A percentile compares a stretch with the other conserved stretches of the same genome.
Evolutionary conservation across 2,797 vertebrate genomes (phyloP).

Genomic region (Oreochromis grahami): DNA sequence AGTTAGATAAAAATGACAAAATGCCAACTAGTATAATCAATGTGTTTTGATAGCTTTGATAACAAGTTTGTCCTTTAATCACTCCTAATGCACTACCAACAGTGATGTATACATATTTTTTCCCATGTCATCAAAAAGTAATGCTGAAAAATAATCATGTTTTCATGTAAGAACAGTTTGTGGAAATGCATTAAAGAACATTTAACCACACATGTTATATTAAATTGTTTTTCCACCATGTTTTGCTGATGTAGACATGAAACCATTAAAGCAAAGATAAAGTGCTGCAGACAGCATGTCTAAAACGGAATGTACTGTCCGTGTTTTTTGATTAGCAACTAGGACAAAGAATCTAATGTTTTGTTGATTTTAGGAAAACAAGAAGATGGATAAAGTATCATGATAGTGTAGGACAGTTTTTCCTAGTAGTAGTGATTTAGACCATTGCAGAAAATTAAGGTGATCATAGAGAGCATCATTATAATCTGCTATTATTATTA

Average conservation of each 20-base stretch:
- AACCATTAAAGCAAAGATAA: neutral
- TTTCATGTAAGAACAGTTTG: slow-evolving; percentile 15
- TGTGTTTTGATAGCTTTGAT: neutral
- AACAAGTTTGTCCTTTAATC: neutral
- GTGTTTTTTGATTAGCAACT: neutral
- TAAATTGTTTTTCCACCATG: neutral
- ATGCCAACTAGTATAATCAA: neutral
- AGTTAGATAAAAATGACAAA: neutral
- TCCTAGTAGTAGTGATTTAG: neutral
- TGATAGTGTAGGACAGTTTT: neutral
- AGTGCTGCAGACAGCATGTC: slow-evolving; percentile 1
- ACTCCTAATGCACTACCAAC: neutral
- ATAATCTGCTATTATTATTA: neutral
- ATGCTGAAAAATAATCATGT: neutral
- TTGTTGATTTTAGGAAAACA: neutral
- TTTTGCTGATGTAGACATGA: neutral
- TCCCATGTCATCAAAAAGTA: neutral
- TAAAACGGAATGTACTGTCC: neutral
- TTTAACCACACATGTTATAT: slow-evolving; percentile 4
- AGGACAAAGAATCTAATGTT: neutral
- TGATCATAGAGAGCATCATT: neutral
- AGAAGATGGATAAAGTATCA: neutral
- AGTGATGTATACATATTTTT: neutral
- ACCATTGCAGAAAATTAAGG: neutral
- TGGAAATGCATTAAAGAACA: slow-evolving; percentile 40